phyloP scores from a whole-genome alignment of 2,888 invertebrate species.

The Ferrisia virgata region DNA sequence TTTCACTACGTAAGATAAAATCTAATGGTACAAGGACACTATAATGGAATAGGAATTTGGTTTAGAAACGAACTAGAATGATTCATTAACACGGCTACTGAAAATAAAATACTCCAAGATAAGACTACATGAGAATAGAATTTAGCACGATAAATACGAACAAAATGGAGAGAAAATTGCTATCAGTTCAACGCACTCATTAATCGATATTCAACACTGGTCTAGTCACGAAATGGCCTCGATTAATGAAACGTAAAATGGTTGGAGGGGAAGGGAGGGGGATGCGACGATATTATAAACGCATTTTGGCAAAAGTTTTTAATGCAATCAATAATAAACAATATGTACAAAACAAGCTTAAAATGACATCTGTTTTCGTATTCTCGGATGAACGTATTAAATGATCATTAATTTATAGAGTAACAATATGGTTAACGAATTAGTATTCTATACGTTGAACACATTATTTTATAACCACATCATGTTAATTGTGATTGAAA shows the following conservation, averaged over 20 bases:
- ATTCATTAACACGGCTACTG: background rate
- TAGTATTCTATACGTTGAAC: background rate
- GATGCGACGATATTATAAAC: background rate
- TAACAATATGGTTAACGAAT: background rate
- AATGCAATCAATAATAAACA: background rate
- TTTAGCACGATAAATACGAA: background rate
- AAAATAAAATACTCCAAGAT: background rate
- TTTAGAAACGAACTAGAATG: background rate
- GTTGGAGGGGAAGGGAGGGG: background rate
- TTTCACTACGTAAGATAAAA: background rate
- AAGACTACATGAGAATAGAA: background rate
- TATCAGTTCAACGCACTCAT: background rate
- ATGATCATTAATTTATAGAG: background rate
- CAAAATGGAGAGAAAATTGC: background rate
- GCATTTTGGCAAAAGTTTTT: background rate
- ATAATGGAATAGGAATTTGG: too few relatives aligned
- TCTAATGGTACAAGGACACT: background rate
- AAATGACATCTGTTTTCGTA: conserved; percentile 24
- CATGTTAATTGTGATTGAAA: background rate
- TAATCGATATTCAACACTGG: background rate
- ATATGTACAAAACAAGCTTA: background rate
- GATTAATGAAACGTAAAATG: too few relatives aligned
- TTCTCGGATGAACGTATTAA: conserved; percentile 5
- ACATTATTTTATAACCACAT: background rate
- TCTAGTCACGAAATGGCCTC: background rate